Base-by-base conservation (phyloP, 1,140 invertebrate genomes). In the Drosophila albomicans region DNA sequence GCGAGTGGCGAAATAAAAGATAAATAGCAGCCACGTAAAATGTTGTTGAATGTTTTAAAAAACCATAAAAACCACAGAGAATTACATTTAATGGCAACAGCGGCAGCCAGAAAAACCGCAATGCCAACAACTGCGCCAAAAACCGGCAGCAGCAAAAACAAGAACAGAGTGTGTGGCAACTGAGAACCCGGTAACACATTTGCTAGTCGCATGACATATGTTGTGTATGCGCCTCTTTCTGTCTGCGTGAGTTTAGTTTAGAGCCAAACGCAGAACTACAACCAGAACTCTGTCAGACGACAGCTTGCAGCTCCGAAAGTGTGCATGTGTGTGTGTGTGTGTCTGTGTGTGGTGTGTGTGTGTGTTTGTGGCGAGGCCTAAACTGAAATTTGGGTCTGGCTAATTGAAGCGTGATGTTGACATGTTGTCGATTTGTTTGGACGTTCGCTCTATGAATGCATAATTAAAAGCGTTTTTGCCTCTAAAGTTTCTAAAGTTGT, bases 1-100 rank as follows among this genome's bases (percentile, higher is more conserved):
- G 69, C 38, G 61, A 64, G 61, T 59, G 54, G 16, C 68, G 73
- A 86, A 85, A 86, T 81, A 89, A 89, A 89, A 89, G 85, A 89
- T 89, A 89, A 89, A 89, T 90, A 85, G 86, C 86, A 89, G 81
- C 81, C 85, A 89, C 85, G 85, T 89, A 89, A 89, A 89, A 89
- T 90, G 85, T 68, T 89, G 85, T 89, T 89, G 85, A 89, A 89
- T 89, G 85, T 89, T 89, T 89, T 89, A 89, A 89, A 89, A 89
- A 89, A 89, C 86, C 85, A 89, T 89, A 89, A 89, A 89, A 89
- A 89, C 85, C 85, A 74, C 86, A 85, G 85, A 89, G 86, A 89
- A 89, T 89, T 89, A 89, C 85, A 80, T 89, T 89, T 89, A 89
- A 89, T 89, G 85, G 85, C 75, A 10, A 10, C 72, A 68, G 79